These are phyloP conservation scores for Gymnocheta viridis DNA, from an alignment of 2,888 invertebrate genomes.

Conservation along the genomic window DNA sequence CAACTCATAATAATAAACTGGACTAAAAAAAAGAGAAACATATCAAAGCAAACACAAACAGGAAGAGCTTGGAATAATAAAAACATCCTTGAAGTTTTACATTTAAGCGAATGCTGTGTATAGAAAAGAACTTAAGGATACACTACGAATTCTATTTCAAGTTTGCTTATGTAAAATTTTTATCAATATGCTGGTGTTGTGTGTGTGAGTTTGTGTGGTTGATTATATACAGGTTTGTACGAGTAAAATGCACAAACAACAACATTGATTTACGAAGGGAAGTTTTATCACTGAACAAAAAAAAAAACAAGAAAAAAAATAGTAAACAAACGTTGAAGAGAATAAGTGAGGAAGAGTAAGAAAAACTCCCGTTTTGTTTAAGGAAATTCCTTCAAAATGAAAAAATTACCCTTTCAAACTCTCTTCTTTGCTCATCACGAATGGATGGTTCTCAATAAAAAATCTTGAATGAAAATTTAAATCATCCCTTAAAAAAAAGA, in stretches of 20 bases:
- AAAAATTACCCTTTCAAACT: slow-evolving; percentile 24
- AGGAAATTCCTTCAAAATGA: slow-evolving; percentile 59
- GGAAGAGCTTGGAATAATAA: slow-evolving; percentile 34
- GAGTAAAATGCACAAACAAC: slow-evolving; percentile 27
- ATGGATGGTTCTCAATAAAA: neutral
- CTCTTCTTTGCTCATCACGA: neutral
- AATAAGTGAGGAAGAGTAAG: neutral
- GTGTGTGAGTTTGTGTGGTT: slow-evolving; percentile 21
- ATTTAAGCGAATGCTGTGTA: neutral
- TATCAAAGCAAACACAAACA: slow-evolving; percentile 34
- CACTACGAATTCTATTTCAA: slow-evolving; percentile 1
- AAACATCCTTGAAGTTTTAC: slow-evolving; percentile 33
- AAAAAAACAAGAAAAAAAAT: neutral
- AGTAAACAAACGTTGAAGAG: slow-evolving; percentile 17
- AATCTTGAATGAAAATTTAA: slow-evolving; percentile 11
- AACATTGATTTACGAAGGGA: slow-evolving; percentile 45
- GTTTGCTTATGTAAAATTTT: neutral
- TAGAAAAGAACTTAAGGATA: slow-evolving; percentile 13
- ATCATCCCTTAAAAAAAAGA: slow-evolving; percentile 50
- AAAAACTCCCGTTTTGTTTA: slow-evolving; percentile 30
- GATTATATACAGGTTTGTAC: slow-evolving; percentile 62
- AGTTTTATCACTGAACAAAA: slow-evolving; percentile 29
- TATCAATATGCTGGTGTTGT: slow-evolving; percentile 9
- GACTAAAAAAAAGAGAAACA: slow-evolving; percentile 8
- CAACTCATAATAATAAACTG: neutral